Evolutionary conservation across 2,888 invertebrate species (phyloP), one percentile per base, ranked within the genome.

Genomic region (Chironomus riparius): DNA sequence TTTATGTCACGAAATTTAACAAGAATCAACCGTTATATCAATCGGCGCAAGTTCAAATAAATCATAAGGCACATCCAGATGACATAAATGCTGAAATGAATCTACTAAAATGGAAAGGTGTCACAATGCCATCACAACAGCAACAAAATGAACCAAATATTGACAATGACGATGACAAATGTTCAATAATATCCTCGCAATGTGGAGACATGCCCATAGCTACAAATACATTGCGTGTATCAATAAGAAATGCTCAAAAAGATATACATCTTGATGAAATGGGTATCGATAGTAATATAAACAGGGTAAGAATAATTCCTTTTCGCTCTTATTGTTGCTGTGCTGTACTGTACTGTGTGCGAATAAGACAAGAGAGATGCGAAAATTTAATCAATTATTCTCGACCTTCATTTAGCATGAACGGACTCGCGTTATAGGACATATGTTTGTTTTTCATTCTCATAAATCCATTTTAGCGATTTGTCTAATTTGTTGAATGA

Each of bases 21-120:
- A 89, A 92, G 81, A 87, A 90, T 76, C 91, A 89, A 80, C 92
- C 92, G 0, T 87, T 89, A 50, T 92, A 92, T 81, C 92, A 92
- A 80, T 91, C 91, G 78, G 92, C 91, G 13, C 90, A 91, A 80
- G 87, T 91, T 2, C 87, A 86, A 77, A 77, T 76, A 22, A 75
- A 80, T 12, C 80, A 82, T 48, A 73, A 61, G n/a, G 56, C 61
- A 24, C 18, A 15, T 10, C 28, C 28, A 12, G 85, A 86, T 77
- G 82, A 81, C 68, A 81, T 82, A 78, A 86, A 85, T 79, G 85
- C 86, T 86, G 78, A 78, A 77, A 78, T 77, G 65, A 78, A 78
- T 77, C 77, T 79, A 68, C 71, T 79, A 47, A 92, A 92, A 85
- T 92, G 92, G 92, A 92, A 92, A 83, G 91, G 90, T 70, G 89